A percentile compares a stretch with the other conserved stretches of the same genome.
These are phyloP conservation scores for Platygyra sinensis DNA, from an alignment of 64 coral and sea anemone genomes.

Conservation along the genomic window DNA sequence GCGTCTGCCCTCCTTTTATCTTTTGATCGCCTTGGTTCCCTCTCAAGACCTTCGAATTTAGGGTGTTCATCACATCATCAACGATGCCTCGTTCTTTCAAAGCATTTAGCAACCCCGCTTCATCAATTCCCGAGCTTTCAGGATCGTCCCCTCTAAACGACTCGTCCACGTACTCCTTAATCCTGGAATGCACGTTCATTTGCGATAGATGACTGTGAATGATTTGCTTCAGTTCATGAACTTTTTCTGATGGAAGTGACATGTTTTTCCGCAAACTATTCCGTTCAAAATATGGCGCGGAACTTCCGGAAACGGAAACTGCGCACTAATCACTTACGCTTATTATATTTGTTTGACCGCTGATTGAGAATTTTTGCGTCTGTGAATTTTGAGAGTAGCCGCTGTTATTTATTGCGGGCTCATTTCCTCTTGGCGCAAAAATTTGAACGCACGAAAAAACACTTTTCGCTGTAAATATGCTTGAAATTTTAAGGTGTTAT, in stretches of 20 bases:
- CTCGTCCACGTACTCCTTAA: conserved; percentile 88
- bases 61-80: conserved; percentile 91
- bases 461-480: conserved; percentile 2
- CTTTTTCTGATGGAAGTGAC: conserved; percentile 93
- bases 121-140: conserved; percentile 66
- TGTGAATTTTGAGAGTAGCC: not conserved
- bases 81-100: conserved; percentile 92
- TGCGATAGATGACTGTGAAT: conserved; percentile 97
- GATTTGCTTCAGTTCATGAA: conserved; percentile 94
- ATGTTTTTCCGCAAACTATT: conserved; percentile 30
- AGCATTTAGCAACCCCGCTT: conserved; percentile 71
- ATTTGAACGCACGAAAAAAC: conserved; percentile 47
- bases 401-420: conserved; percentile 29
- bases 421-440: conserved; percentile 81
- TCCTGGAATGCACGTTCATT: conserved; percentile 94
- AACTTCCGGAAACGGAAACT: conserved; percentile 76
- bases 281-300: conserved; percentile 78
- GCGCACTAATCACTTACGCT: conserved; percentile 31
- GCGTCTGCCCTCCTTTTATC: conserved; percentile 39
- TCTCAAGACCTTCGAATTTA: conserved; percentile 88
- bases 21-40: conserved; percentile 32
- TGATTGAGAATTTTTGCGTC: conserved; percentile 3
- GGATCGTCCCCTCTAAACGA: conserved; percentile 77
- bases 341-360: conserved; percentile 38
- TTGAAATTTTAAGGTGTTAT: not conserved